Percentiles rank a stretch among this genome's conserved stretches.
Conservation (phyloP, 2,888 invertebrate species). For the Archips crataeganus region DNA sequence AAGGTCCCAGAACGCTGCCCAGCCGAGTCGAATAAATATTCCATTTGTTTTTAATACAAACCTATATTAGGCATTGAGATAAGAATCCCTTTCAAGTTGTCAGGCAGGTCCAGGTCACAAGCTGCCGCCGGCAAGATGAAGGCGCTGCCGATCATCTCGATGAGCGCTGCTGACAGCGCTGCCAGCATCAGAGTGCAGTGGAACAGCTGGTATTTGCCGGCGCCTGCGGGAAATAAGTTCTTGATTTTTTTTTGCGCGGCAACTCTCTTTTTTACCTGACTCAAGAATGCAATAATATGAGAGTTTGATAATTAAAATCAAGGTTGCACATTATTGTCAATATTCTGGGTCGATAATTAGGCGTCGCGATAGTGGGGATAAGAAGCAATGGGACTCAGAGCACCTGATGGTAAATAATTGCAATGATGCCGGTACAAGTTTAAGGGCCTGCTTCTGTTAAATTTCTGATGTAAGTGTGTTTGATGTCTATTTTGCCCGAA, state of each 20-base stretch:
- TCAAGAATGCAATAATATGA: too few species aligned
- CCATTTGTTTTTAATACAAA: slow-evolving; percentile 53
- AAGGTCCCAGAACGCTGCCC: too few species aligned
- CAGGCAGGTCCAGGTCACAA: slow-evolving; percentile 88
- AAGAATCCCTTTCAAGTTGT: slow-evolving; percentile 87
- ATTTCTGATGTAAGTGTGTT: too few species aligned
- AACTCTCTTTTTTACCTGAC: too few species aligned
- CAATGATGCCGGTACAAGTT: background rate
- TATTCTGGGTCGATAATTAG: too few species aligned
- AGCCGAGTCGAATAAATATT: too few species aligned
- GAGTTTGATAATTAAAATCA: too few species aligned
- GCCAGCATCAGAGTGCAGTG: slow-evolving; percentile 70
- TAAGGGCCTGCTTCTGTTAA: too few species aligned
- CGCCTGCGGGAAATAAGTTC: slow-evolving; percentile 55
- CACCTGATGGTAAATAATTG: background rate
- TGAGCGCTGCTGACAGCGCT: slow-evolving; percentile 61
- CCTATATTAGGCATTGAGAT: slow-evolving; percentile 90
- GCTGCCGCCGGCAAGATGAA: slow-evolving; percentile 90
- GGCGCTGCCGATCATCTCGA: slow-evolving; percentile 84
- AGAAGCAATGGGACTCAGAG: slow-evolving; percentile 25
- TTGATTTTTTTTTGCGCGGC: too few species aligned
- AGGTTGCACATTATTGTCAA: too few species aligned
- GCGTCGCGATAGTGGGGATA: too few species aligned
- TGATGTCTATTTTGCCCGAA: too few species aligned
- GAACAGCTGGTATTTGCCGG: slow-evolving; percentile 70